Base-by-base conservation (phyloP, 2,113 vertebrate species). In the Sporophila hypoxantha region DNA sequence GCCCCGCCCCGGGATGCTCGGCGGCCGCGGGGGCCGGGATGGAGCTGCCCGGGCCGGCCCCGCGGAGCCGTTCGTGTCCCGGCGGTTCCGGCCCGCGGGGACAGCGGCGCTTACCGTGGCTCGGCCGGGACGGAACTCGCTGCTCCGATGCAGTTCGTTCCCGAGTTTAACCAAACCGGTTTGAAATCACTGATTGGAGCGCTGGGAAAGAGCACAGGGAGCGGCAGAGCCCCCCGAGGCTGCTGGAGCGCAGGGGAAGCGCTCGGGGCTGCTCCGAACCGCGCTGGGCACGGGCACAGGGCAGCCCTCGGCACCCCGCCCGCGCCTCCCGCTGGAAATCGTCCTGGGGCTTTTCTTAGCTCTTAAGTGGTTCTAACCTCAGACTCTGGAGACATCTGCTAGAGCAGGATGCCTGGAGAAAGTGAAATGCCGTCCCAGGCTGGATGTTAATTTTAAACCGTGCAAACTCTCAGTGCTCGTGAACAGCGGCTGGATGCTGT, bases 391-490 rank as follows among this genome's bases (percentile, higher is more conserved):
- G 67, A 12, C 26, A 12, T 26, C 50, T 86, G 17, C 56, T 23
- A 17, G 17, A 42, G 62, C 36, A 27, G 65, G 19, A 22, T 3
- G 26, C 15, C 32, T 36, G 65, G 42, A 41, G 61, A 73, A 78
- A 73, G 47, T 4, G 17, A 70, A 74, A 4, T 4, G 5, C 69
- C 13, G 37, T 25, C 32, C 37, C 15, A 22, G 53, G 26, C 23
- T 11, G 6, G 52, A 5, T 21, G 65, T 20, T 44, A 3, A 42
- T 41, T 64, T 55, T 2, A 17, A 64, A 44, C 5, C 2, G 1
- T 1, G 29, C 37, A n/a, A 27, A 59, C 6, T 3, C 36, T 3
- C 30, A 0, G 3, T 1, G 25, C n/a, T 19, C 18, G 8, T 4
- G 10, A 12, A 6, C 10, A 6, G 49, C 5, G 16, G 12, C 13